These are phyloP conservation scores for Lapara coniferarum DNA, from an alignment of 2,888 invertebrate genomes.

Conservation along the genomic window DNA sequence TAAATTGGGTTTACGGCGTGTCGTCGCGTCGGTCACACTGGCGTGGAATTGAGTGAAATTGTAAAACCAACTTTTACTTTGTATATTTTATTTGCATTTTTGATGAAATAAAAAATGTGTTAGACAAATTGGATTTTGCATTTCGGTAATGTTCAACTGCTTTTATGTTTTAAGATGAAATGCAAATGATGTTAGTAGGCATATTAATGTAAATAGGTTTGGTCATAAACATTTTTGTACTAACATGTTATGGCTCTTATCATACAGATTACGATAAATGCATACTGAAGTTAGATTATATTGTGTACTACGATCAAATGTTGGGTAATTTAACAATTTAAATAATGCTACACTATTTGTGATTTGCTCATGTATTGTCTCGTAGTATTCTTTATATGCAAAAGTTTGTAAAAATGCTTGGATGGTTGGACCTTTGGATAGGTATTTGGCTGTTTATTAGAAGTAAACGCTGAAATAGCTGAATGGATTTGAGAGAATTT, in stretches of 20 bases:
- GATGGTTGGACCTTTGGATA: no score
- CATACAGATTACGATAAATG: no score
- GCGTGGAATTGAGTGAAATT: conserved; percentile 18
- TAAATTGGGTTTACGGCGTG: conserved; percentile 50
- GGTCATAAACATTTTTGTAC: background rate
- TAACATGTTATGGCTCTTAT: background rate
- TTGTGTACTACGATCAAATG: no score
- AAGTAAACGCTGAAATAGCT: no score
- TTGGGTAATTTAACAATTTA: no score
- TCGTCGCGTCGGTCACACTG: conserved; percentile 37
- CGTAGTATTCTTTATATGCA: no score
- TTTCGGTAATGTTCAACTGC: conserved; percentile 15
- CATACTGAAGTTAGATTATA: no score
- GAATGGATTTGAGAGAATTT: no score
- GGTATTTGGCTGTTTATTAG: no score
- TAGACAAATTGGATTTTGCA: conserved; percentile 17
- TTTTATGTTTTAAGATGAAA: conserved; percentile 5
- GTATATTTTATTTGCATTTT: conserved; percentile 26
- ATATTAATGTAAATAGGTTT: conserved; percentile 1
- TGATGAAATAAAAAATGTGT: conserved; percentile 22
- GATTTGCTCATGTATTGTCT: no score
- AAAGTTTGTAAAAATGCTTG: no score
- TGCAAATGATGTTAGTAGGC: background rate
- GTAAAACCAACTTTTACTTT: conserved; percentile 19
- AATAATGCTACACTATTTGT: no score